These are phyloP conservation scores for Agonopterix heracliana DNA, from an alignment of 2,888 invertebrate species.

Conservation along the genomic window DNA sequence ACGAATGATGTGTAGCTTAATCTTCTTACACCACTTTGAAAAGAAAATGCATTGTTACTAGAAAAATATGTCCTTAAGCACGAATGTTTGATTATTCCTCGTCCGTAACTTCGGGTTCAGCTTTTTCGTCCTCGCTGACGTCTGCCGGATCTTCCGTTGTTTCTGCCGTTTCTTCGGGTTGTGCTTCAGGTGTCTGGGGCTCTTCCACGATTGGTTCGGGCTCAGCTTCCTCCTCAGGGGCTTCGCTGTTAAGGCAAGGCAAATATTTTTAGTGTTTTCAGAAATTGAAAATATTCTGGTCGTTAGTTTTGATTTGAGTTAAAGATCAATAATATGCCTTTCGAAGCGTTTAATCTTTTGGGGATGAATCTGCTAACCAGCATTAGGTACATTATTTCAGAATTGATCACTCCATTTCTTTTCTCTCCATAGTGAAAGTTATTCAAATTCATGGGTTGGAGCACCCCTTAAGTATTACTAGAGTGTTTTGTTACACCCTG, in stretches of 20 bases:
- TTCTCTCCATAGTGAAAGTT: no score
- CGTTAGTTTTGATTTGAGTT: no score
- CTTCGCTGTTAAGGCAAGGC: slow-evolving; percentile 36
- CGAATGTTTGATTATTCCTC: slow-evolving; percentile 51
- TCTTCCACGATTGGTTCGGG: slow-evolving; percentile 67
- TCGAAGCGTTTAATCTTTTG: no score
- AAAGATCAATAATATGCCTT: no score
- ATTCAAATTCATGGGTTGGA: no score
- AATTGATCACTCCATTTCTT: no score
- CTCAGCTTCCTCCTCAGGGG: slow-evolving; percentile 33
- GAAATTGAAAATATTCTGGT: no score
- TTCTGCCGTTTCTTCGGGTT: slow-evolving; percentile 32
- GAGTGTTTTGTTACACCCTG: no score
- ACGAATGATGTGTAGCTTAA: slow-evolving; percentile 48
- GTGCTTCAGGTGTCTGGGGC: slow-evolving; percentile 59
- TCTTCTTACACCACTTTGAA: slow-evolving; percentile 7
- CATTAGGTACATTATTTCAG: no score
- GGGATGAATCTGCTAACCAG: no score
- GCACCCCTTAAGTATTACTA: no score
- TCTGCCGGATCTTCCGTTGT: slow-evolving; percentile 66
- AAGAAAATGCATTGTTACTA: slow-evolving; percentile 37
- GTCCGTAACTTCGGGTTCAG: slow-evolving; percentile 70
- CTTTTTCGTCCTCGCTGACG: slow-evolving; percentile 65
- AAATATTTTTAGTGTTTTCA: not conserved
- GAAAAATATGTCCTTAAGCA: slow-evolving; percentile 19